These are phyloP conservation scores for Malurus leucopterus DNA, from an alignment of 2,797 vertebrate genomes.

Conservation along the genomic window DNA sequence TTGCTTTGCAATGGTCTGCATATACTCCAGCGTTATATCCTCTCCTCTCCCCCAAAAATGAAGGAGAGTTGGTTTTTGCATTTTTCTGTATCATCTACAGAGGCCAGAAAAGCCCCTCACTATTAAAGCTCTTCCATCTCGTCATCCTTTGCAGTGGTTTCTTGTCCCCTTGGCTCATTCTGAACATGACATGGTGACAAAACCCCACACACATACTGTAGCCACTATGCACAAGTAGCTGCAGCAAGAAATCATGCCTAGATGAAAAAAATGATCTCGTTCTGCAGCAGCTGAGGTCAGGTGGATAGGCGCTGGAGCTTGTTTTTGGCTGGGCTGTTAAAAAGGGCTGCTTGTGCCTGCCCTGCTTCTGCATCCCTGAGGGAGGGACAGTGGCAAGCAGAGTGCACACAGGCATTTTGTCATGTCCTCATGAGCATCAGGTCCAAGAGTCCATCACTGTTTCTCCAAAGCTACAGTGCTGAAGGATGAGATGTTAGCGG, in stretches of 20 bases:
- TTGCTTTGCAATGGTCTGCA: not conserved
- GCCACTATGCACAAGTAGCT: not conserved
- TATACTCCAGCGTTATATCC: rapidly evolving
- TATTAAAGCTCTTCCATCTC: not conserved
- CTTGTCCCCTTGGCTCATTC: not conserved
- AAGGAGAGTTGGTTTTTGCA: not conserved
- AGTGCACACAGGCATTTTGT: rapidly evolving
- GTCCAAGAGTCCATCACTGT: not conserved
- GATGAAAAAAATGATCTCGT: not conserved
- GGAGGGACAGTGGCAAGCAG: not conserved
- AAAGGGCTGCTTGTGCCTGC: not conserved
- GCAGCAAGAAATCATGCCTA: not conserved
- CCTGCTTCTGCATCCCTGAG: rapidly evolving
- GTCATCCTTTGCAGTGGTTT: not conserved
- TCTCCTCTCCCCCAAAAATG: rapidly evolving
- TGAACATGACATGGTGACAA: not conserved
- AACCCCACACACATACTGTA: rapidly evolving
- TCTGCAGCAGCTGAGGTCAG: rapidly evolving
- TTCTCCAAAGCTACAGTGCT: not conserved
- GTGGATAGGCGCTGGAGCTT: not conserved
- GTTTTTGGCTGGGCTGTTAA: not conserved
- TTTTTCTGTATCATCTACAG: not conserved
- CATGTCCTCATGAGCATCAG: not conserved
- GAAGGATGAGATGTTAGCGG: not conserved
- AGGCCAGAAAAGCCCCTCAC: not conserved